phyloP scores from a whole-genome alignment of 53 echinoderm and acorn worm species.

The Apostichopus leukothele region DNA sequence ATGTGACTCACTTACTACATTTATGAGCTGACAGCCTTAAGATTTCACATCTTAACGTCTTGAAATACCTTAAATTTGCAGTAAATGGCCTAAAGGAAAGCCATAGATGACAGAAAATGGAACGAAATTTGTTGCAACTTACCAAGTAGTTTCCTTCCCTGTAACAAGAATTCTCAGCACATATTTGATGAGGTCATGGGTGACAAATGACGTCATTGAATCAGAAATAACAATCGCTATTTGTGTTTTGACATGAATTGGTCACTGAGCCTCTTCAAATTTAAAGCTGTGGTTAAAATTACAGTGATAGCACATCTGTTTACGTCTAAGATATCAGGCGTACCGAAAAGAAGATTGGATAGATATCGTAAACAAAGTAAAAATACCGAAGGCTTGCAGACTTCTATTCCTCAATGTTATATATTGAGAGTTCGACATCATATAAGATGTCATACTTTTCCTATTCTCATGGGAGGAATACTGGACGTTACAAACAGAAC shows the following conservation, averaged over 20 bases:
- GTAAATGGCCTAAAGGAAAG: not conserved
- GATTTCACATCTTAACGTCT: not conserved
- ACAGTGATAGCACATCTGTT: not conserved
- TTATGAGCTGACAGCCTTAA: not conserved
- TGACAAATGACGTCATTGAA: constrained; percentile 42
- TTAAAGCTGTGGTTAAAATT: not conserved
- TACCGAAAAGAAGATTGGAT: too few species aligned
- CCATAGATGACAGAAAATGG: not conserved
- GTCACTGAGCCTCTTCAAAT: not conserved
- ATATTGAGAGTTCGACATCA: too few species aligned
- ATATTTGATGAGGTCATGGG: constrained; percentile 48
- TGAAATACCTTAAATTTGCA: not conserved
- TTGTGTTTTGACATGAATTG: constrained; percentile 25
- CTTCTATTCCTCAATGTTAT: too few species aligned
- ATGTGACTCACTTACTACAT: constrained; percentile 35
- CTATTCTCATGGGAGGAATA: too few species aligned
- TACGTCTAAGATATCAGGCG: too few species aligned
- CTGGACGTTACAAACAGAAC: too few species aligned
- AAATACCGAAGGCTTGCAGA: too few species aligned
- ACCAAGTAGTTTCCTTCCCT: constrained; percentile 25
- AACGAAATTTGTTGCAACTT: constrained; percentile 26
- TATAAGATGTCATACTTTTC: too few species aligned
- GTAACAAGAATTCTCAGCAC: constrained; percentile 30
- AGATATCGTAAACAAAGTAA: too few species aligned
- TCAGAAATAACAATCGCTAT: constrained; percentile 41